Evolutionary conservation across 2,797 vertebrate species (phyloP), one percentile per base, ranked within the genome.

Genomic region (Pitangus sulphuratus): DNA sequence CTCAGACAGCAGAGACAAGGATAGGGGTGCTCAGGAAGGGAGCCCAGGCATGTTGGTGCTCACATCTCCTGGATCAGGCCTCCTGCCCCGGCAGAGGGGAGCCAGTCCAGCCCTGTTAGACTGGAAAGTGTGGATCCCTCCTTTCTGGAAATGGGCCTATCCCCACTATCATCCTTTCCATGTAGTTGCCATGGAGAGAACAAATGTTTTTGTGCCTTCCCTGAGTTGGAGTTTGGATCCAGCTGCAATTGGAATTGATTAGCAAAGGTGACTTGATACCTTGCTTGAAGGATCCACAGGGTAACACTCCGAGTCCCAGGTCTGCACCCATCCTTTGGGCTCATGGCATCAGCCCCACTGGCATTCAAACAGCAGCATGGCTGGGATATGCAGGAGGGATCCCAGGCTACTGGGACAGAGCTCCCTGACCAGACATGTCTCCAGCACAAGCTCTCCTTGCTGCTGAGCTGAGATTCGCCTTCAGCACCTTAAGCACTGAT

Each of bases 281-380:
- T 31, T 33, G 42, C 39, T 65, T 0, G 0, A 44, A 1, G 0
- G 16, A 69, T 51, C 58, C 6, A 2, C 42, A 33, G 30, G 26
- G 11, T 18, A 68, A 42, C 3, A 20, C 30, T 64, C 53, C 1
- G 1, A 51, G 40, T 39, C 8, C 31, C 76, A 56, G 44, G 35
- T 44, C 44, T 62, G 51, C 47, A 60, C 33, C 4, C 54, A 19
- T 14, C 37, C 40, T 84, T 40, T 62, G 57, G 33, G 84, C 21
- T 84, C 71, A 9, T 3, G 35, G 48, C n/a, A 61, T n/a, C 83
- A 83, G 50, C 18, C 30, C 21, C 44, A 18, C 0, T 66, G 56
- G 25, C 76, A 70, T 58, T 56, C 9, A 9, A 91, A 65, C 9
- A 13, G 31, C 1, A 44, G 50, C 79, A 57, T 1, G 2, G 37